Percentiles rank a stretch among this genome's conserved stretches.
Conservation (phyloP, 2,797 vertebrate genomes). For the Fistularia tabacaria region DNA sequence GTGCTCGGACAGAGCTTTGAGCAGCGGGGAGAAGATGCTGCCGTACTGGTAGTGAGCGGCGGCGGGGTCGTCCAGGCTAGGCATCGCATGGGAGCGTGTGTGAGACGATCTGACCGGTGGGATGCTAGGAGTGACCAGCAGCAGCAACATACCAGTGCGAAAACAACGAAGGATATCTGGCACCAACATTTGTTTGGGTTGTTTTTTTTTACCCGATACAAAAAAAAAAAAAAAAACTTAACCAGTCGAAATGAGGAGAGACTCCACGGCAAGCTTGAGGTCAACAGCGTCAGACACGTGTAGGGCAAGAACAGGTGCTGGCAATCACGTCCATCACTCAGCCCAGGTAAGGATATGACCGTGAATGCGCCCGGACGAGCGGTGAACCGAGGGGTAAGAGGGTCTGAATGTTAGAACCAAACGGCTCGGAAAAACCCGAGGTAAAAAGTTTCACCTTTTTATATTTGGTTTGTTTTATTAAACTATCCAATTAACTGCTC, state of each 20-base stretch:
- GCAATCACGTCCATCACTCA: conserved; percentile 58
- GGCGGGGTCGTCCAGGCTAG: conserved; percentile 34
- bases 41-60: conserved; percentile 46
- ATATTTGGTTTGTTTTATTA: no score
- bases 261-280: conserved; percentile 32
- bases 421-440: no score
- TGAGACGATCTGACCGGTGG: conserved; percentile 13
- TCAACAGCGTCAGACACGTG: conserved; percentile 50
- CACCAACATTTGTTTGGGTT: conserved; percentile 28
- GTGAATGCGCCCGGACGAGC: no score
- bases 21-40: conserved; percentile 77
- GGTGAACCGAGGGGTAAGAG: no score
- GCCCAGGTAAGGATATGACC: no score
- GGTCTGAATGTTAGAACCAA: no score
- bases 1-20: conserved; percentile 79
- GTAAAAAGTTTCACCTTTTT: no score
- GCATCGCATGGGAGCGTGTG: conserved; percentile 23
- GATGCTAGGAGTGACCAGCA: conserved; percentile 37
- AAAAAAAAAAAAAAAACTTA: conserved; percentile 18
- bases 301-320: conserved; percentile 61
- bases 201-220: not conserved
- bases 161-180: conserved; percentile 30
- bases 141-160: conserved; percentile 33
- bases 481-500: no score
- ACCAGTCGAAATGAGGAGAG: conserved; percentile 17